Evolutionary conservation across 1,140 invertebrate species (phyloP).

Genomic region (Drosophila jambulina): DNA sequence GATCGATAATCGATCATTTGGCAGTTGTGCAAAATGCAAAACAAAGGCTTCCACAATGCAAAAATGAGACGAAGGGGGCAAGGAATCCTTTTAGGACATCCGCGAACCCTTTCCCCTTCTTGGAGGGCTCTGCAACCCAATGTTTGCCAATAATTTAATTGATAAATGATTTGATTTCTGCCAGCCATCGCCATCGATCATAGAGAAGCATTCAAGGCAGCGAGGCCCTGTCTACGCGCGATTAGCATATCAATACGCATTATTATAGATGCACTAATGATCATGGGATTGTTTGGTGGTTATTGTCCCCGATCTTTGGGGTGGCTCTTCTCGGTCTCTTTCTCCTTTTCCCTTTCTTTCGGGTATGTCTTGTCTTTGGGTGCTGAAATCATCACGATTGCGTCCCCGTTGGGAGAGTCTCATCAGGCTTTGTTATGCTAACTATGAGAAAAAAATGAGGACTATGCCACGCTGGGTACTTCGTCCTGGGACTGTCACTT

Average conservation of each 20-base stretch:
- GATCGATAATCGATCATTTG: conserved; percentile 82
- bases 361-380: conserved; percentile 57
- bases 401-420: conserved; percentile 54
- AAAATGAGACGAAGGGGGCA: conserved; percentile 16
- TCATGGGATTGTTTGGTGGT: conserved; percentile 71
- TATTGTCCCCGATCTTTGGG: conserved; percentile 50
- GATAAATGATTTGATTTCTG: conserved; percentile 84
- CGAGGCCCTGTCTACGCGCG: conserved; percentile 28
- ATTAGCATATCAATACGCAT: conserved; percentile 78
- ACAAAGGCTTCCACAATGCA: conserved; percentile 30
- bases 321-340: conserved; percentile 33
- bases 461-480: conserved; percentile 38
- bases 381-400: conserved; percentile 81
- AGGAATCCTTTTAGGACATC: conserved; percentile 33
- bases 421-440: conserved; percentile 82
- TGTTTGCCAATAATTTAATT: conserved; percentile 85
- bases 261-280: conserved; percentile 77
- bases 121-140: conserved; percentile 66
- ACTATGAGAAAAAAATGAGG: conserved; percentile 77
- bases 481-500: conserved; percentile 59
- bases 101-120: conserved; percentile 12
- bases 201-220: conserved; percentile 43
- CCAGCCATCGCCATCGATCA: conserved; percentile 69
- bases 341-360: background rate
- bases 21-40: conserved; percentile 58